Conservation (phyloP, 2,113 vertebrate species). For the Zapornia atra region DNA sequence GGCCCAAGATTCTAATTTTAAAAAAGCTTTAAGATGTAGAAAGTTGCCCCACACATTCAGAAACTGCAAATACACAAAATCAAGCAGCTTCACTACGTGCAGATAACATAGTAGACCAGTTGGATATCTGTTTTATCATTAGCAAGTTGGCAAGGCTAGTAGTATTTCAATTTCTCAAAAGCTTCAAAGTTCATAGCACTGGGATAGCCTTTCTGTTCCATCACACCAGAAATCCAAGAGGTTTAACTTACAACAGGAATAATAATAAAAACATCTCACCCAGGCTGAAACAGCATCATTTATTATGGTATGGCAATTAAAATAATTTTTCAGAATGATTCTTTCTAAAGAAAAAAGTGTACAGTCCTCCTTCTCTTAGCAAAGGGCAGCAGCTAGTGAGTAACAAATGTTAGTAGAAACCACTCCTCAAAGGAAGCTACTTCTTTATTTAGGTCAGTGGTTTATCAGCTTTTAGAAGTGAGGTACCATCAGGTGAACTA, state of each 20-base stretch:
- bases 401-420: neutral
- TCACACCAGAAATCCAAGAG: neutral
- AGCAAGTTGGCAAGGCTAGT: neutral
- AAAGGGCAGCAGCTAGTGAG: neutral
- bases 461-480: neutral
- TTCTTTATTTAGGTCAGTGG: neutral
- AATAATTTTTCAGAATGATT: neutral
- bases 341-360: neutral
- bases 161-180: neutral
- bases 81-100: neutral
- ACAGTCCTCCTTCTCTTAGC: neutral
- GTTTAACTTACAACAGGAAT: neutral
- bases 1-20: neutral
- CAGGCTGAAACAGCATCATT: neutral
- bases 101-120: neutral
- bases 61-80: neutral
- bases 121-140: neutral
- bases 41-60: neutral
- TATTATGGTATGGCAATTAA: neutral
- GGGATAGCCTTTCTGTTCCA: neutral
- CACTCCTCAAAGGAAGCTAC: neutral
- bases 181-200: rapidly evolving
- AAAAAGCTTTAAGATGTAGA: neutral
- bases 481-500: neutral
- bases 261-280: neutral